phyloP scores from a whole-genome alignment of 2,888 invertebrate genomes.

The Muschampia plurimacula region DNA sequence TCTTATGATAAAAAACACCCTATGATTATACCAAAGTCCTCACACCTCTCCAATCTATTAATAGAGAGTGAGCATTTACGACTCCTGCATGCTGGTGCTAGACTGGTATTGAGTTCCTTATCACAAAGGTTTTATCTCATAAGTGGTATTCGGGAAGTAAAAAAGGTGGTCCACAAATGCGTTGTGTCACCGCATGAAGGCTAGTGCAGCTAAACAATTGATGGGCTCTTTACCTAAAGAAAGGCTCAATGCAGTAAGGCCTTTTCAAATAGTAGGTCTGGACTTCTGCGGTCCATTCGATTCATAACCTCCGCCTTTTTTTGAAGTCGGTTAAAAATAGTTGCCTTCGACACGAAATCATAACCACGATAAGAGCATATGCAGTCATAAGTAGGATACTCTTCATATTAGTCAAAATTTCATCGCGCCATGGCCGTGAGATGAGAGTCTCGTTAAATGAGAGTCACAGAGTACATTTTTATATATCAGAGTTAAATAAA shows the following conservation, averaged over 20 bases:
- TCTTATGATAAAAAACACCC: too few species aligned
- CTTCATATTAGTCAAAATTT: constrained; percentile 3
- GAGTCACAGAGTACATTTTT: too few species aligned
- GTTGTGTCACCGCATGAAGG: neutral
- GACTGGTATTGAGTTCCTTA: too few species aligned
- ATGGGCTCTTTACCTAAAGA: neutral
- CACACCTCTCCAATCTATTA: too few species aligned
- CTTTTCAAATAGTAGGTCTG: neutral
- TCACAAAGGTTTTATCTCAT: too few species aligned
- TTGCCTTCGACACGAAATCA: neutral
- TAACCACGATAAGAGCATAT: neutral
- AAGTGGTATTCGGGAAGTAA: too few species aligned
- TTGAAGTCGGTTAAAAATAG: too few species aligned
- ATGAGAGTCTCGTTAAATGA: constrained; percentile 5
- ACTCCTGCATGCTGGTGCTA: too few species aligned
- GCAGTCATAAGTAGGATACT: neutral
- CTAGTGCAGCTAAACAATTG: neutral
- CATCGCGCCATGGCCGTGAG: constrained; percentile 2
- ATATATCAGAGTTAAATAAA: neutral
- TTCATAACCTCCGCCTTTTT: too few species aligned
- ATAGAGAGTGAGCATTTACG: too few species aligned
- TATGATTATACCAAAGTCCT: too few species aligned
- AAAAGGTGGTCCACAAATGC: neutral
- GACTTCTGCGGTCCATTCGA: neutral
- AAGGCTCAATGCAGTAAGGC: neutral